phyloP scores from a whole-genome alignment of 2,888 invertebrate genomes.

The Lithophane semibrunnea region DNA sequence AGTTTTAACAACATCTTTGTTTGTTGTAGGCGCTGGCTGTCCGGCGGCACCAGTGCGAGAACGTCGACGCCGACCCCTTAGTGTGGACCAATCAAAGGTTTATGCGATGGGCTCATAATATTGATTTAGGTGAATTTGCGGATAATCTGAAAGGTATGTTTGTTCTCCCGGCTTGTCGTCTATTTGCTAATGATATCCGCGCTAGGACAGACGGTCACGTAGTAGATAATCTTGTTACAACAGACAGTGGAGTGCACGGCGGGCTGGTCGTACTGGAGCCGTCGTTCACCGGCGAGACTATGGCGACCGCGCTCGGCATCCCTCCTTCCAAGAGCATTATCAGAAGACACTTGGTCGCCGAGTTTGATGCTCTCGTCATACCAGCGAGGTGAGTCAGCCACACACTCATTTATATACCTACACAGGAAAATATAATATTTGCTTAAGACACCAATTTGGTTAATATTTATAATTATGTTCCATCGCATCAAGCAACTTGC shows the following conservation, averaged over 20 bases:
- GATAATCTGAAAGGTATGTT: slow-evolving; percentile 96
- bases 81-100: slow-evolving; percentile 99
- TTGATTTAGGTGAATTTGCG: slow-evolving; percentile 98
- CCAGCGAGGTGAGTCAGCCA: slow-evolving; percentile 94
- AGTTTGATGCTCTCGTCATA: slow-evolving; percentile 96
- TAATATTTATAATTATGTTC: slow-evolving; percentile 44
- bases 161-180: slow-evolving; percentile 41
- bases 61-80: slow-evolving; percentile 96
- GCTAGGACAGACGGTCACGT: slow-evolving; percentile 33
- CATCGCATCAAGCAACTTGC: slow-evolving; percentile 60
- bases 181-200: slow-evolving; percentile 42
- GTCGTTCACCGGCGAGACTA: slow-evolving; percentile 98
- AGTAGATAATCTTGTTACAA: slow-evolving; percentile 56
- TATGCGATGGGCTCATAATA: slow-evolving; percentile 97
- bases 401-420: slow-evolving; percentile 40
- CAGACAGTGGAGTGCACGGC: slow-evolving; percentile 98
- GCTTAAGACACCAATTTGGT: slow-evolving; percentile 58
- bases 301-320: slow-evolving; percentile 97
- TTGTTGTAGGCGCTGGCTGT: slow-evolving; percentile 94
- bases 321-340: slow-evolving; percentile 98
- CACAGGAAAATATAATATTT: slow-evolving; percentile 76
- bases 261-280: slow-evolving; percentile 98
- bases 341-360: slow-evolving; percentile 96
- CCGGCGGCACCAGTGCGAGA: slow-evolving; percentile 96
- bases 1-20: slow-evolving; percentile 71